Conservation (phyloP, 2,113 vertebrate species). For the Erpornis zantholeuca region DNA sequence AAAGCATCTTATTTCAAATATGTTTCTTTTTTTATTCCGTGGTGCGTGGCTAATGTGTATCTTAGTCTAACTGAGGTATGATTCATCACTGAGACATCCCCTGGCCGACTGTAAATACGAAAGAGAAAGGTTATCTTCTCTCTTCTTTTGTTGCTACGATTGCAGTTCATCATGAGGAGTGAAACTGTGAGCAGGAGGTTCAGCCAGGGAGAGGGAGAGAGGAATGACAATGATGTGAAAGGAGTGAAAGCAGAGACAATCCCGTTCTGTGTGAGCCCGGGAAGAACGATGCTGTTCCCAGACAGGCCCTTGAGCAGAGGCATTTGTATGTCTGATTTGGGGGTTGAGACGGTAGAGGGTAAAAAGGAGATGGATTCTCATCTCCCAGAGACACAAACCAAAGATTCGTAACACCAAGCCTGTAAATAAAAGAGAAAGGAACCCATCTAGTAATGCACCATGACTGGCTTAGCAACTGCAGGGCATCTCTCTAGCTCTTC, state of each 20-base stretch:
- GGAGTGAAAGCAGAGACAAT: neutral
- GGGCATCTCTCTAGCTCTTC: neutral
- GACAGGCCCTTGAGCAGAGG: neutral
- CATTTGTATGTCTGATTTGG: conserved; percentile 22
- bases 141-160: neutral
- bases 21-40: neutral
- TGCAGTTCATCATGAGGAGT: neutral
- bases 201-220: neutral
- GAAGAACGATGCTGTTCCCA: neutral
- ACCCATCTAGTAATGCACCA: neutral
- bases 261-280: neutral
- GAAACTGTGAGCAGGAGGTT: neutral
- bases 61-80: neutral
- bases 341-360: neutral
- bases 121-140: neutral
- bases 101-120: neutral
- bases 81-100: neutral
- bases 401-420: neutral
- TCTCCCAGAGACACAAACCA: neutral
- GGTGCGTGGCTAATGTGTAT: neutral
- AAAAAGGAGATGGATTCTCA: neutral
- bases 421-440: neutral
- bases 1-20: neutral
- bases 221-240: neutral
- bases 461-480: neutral